These are phyloP conservation scores for Papilio demoleus DNA, from an alignment of 2,888 invertebrate genomes.

Conservation along the genomic window DNA sequence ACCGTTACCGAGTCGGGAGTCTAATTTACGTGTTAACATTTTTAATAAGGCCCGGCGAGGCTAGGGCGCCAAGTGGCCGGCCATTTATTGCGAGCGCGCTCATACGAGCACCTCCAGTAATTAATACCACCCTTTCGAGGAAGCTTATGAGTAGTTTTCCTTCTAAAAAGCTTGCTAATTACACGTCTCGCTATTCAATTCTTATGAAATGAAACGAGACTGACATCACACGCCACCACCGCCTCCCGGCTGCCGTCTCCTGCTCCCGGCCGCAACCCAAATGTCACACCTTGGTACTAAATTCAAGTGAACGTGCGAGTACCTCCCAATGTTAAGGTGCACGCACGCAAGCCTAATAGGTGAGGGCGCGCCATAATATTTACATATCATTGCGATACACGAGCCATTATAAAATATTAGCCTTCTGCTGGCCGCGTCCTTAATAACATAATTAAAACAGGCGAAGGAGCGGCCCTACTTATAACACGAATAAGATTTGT, in stretches of 20 bases:
- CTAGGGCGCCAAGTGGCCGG: constrained; percentile 81
- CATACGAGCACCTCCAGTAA: constrained; percentile 78
- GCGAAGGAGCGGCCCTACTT: constrained; percentile 78
- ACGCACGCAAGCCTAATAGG: constrained; percentile 78
- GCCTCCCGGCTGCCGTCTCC: constrained; percentile 22
- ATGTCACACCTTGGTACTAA: constrained; percentile 72
- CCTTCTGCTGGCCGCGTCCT: constrained; percentile 77
- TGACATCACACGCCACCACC: constrained; percentile 40
- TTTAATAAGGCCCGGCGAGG: constrained; percentile 79
- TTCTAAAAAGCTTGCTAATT: constrained; percentile 79
- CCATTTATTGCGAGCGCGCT: constrained; percentile 75
- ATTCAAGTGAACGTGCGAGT: constrained; percentile 74
- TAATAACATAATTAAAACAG: constrained; percentile 84
- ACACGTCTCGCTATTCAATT: constrained; percentile 65
- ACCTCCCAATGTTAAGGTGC: constrained; percentile 76
- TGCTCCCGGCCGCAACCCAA: constrained; percentile 46
- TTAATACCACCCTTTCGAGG: constrained; percentile 80
- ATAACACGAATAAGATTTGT: constrained; percentile 52
- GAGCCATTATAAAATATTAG: constrained; percentile 80
- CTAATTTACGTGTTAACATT: constrained; percentile 83
- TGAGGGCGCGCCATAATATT: constrained; percentile 77
- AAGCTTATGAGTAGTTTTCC: constrained; percentile 83
- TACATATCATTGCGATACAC: constrained; percentile 83
- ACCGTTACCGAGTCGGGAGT: constrained; percentile 63
- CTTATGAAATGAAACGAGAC: constrained; percentile 47